Evolutionary conservation across 1,140 invertebrate species (phyloP).

Genomic region (Lethocerus indicus): DNA sequence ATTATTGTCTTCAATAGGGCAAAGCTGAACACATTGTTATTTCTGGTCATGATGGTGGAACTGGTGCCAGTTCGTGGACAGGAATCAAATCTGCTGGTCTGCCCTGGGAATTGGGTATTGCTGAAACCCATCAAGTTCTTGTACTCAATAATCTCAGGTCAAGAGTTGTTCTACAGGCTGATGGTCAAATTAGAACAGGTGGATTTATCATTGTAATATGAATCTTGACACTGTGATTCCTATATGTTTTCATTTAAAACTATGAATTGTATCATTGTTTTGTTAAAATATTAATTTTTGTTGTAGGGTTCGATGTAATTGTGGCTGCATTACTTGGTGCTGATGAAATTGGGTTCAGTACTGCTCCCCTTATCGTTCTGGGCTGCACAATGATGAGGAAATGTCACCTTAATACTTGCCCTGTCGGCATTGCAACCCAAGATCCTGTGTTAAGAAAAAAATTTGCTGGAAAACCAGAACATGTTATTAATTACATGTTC

Average conservation of each 20-base stretch:
- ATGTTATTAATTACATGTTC: slow-evolving; percentile 96
- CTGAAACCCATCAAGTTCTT: slow-evolving; percentile 94
- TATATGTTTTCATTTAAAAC: neutral
- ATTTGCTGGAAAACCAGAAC: slow-evolving; percentile 93
- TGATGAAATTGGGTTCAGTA: slow-evolving; percentile 98
- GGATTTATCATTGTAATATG: neutral
- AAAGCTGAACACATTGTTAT: slow-evolving; percentile 98
- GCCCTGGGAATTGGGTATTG: slow-evolving; percentile 94
- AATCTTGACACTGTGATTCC: neutral
- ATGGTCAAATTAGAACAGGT: slow-evolving; percentile 81
- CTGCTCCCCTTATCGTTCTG: slow-evolving; percentile 91
- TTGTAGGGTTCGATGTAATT: slow-evolving; percentile 79
- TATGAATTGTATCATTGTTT: neutral
- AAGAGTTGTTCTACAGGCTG: slow-evolving; percentile 85
- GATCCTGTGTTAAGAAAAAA: slow-evolving; percentile 90
- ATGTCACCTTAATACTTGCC: slow-evolving; percentile 98
- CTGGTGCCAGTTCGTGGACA: slow-evolving; percentile 95
- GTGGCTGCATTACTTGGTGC: slow-evolving; percentile 90
- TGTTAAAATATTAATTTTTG: slow-evolving; percentile 8
- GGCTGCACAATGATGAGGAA: slow-evolving; percentile 99
- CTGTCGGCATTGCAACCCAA: slow-evolving; percentile 95
- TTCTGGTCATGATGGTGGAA: slow-evolving; percentile 96
- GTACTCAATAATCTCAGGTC: slow-evolving; percentile 92
- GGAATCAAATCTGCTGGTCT: slow-evolving; percentile 88
- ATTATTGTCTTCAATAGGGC: slow-evolving; percentile 35